These are phyloP conservation scores for Drosophila paramelanica DNA, from an alignment of 2,888 invertebrate species.

Conservation along the genomic window DNA sequence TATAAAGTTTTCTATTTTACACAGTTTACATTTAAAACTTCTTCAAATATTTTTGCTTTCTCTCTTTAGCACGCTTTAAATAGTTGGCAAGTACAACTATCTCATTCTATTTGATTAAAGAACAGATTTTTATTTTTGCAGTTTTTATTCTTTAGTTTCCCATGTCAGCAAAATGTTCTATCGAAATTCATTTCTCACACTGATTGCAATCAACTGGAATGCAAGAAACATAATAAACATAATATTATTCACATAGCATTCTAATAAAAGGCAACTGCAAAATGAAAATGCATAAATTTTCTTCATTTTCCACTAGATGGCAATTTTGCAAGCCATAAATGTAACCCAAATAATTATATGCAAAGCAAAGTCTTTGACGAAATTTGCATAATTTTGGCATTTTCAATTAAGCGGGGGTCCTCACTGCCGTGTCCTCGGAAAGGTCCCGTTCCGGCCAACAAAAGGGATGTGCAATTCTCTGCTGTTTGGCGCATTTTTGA, in stretches of 20 bases:
- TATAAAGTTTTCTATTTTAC: too few relatives aligned
- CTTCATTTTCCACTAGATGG: conserved; percentile 31
- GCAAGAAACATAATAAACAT: conserved; percentile 23
- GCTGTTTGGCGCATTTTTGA: conserved; percentile 58
- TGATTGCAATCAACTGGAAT: conserved; percentile 57
- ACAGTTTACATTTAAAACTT: too few relatives aligned
- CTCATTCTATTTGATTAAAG: neutral
- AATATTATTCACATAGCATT: conserved; percentile 26
- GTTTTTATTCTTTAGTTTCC: neutral
- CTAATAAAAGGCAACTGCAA: conserved; percentile 29
- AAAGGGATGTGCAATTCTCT: conserved; percentile 34
- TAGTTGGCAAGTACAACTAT: neutral
- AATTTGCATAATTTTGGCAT: conserved; percentile 70
- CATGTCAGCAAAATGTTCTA: neutral
- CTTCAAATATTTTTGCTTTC: too few relatives aligned
- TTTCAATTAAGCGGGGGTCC: conserved; percentile 58
- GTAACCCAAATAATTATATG: conserved; percentile 60
- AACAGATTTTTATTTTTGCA: neutral
- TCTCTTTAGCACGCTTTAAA: neutral
- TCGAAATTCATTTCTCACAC: conserved; percentile 57
- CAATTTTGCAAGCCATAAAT: conserved; percentile 37
- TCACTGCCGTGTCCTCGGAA: neutral
- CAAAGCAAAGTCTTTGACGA: conserved; percentile 31
- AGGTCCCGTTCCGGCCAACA: conserved; percentile 3
- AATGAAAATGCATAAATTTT: conserved; percentile 65